Evolutionary conservation across 1,140 invertebrate genomes (phyloP), one percentile per base, ranked within the genome.

Genomic region (Batillaria attramentaria): DNA sequence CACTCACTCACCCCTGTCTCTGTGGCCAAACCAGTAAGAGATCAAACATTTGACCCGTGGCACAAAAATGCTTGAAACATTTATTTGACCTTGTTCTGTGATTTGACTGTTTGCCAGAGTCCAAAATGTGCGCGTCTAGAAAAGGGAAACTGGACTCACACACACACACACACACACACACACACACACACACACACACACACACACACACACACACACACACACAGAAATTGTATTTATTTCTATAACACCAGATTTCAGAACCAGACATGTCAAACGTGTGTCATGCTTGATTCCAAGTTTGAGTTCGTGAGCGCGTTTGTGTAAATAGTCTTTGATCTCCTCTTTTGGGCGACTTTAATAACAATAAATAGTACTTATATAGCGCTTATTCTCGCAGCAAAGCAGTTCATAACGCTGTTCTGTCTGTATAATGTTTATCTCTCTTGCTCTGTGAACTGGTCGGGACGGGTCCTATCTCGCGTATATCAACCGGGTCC

Each of bases 101-200:
- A 54, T 54, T 1, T 54, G 50, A 1, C 1, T 1, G 50, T 1
- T 16, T 54, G 50, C 18, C n/a, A 54, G 1, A 20, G 18, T 20
- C 18, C 18, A 3, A 2, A n/a, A 18, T 54, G 18, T 54, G n/a
- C 50, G 18, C 0, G 24, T 24, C 10, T 24, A 13, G 46, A 31
- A 33, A 33, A 0, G 65, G 20, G 37, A 1, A 31, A 33, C 0
- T 20, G 20, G 20, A 68, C 13, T 20, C 35, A 68, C 6, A 33
- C 65, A 2, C 31, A 68, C 28, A 8, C 65, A 31, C 10, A 33
- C 65, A 35, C 3, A 33, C 13, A 4, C 1, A 68, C 65, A 13
- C 31, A 68, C 13, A 35, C 0, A 69, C 66, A 69, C 5, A 69
- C 8, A 69, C 65, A 33, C 65, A 69, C 66, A 69, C 66, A 42